Conservation (phyloP, 2,797 vertebrate species). For the Pseudochirops cupreus region DNA sequence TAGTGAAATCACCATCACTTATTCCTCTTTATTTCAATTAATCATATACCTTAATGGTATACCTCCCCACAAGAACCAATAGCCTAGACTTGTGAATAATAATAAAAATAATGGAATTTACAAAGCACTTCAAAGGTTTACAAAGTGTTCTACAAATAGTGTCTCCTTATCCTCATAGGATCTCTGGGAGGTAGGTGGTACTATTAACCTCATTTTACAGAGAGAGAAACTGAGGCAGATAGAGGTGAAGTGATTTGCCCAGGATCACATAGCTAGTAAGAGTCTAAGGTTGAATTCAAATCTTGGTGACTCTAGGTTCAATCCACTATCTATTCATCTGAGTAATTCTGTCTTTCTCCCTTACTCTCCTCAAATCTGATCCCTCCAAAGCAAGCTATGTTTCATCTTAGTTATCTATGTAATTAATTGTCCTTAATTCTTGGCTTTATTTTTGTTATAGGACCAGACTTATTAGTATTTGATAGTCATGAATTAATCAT, state of each 20-base stretch:
- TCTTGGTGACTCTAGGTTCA: neutral
- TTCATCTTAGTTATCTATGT: neutral
- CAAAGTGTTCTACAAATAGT: neutral
- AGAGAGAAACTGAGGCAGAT: neutral
- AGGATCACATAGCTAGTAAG: neutral
- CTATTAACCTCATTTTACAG: neutral
- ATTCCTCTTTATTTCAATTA: slow-evolving; percentile 45
- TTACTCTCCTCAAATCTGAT: neutral
- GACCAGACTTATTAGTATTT: neutral
- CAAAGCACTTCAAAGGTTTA: neutral
- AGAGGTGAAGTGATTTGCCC: neutral
- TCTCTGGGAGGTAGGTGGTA: neutral
- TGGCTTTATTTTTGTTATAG: neutral
- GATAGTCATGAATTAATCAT: neutral
- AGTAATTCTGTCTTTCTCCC: neutral
- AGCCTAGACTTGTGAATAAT: neutral
- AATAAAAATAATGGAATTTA: neutral
- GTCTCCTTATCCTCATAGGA: neutral
- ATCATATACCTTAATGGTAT: slow-evolving; percentile 36
- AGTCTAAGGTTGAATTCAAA: neutral
- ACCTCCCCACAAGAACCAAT: neutral
- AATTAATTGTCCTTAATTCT: neutral
- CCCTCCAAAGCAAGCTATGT: neutral
- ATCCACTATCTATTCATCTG: neutral
- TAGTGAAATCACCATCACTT: slow-evolving; percentile 13